These are phyloP conservation scores for Carassius auratus DNA, from an alignment of 2,113 vertebrate species.

Conservation along the genomic window DNA sequence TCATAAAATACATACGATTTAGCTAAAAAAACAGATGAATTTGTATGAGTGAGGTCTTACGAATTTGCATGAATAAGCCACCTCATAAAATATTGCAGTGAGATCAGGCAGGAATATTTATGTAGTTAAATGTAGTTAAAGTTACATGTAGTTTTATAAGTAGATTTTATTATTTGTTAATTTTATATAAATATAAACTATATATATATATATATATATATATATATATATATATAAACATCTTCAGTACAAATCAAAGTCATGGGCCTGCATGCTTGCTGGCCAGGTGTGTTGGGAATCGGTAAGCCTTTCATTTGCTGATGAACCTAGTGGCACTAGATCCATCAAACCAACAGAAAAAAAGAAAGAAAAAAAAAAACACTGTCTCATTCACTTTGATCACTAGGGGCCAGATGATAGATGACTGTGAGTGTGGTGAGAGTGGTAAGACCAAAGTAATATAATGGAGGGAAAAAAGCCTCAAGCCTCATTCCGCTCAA, in stretches of 20 bases:
- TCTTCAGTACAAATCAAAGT: slow-evolving; percentile 43
- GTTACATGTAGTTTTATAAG: no score
- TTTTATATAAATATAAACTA: no score
- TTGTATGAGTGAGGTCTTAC: no score
- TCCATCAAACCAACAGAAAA: slow-evolving; percentile 32
- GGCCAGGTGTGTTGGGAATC: slow-evolving; percentile 10
- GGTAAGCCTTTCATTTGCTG: slow-evolving; percentile 44
- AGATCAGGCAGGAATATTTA: no score
- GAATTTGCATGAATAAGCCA: no score
- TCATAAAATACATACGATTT: no score
- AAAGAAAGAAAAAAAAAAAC: background rate
- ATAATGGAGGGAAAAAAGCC: slow-evolving; percentile 22
- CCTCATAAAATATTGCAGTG: no score
- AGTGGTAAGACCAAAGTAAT: slow-evolving; percentile 44
- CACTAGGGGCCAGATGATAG: slow-evolving; percentile 35
- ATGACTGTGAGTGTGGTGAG: slow-evolving; percentile 36
- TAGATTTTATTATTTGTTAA: no score
- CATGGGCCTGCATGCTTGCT: background rate
- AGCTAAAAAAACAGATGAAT: no score
- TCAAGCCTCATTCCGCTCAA: slow-evolving; percentile 7
- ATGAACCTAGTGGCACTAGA: slow-evolving; percentile 35
- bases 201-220: no score
- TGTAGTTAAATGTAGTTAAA: no score
- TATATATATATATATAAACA: background rate
- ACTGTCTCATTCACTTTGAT: slow-evolving; percentile 40